A percentile compares a stretch with the other conserved stretches of the same genome.
These are phyloP conservation scores for Cynaeus angustus DNA, from an alignment of 2,888 invertebrate genomes.

Conservation along the genomic window DNA sequence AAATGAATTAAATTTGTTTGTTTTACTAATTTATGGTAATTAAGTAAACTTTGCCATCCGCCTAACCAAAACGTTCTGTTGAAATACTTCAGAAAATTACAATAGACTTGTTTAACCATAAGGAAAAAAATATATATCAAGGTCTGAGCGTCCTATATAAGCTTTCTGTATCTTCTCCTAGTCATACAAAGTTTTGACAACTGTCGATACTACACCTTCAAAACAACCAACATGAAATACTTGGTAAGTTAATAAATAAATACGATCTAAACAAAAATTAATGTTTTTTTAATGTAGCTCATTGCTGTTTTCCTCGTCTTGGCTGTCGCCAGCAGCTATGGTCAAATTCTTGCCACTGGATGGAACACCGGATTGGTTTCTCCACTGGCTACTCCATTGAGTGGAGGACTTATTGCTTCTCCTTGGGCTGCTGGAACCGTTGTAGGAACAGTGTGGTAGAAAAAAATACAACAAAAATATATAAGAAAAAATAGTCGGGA, in stretches of 20 bases:
- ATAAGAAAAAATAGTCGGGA: too few species aligned
- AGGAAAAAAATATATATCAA: conserved; percentile 19
- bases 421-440: conserved; percentile 1
- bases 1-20: not conserved
- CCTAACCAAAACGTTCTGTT: conserved; percentile 5
- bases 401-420: conserved; percentile 20
- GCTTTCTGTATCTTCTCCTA: not conserved
- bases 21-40: conserved; percentile 7
- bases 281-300: not conserved
- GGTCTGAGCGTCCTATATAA: conserved; percentile 24
- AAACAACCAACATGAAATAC: conserved; percentile 2
- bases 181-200: conserved; percentile 3
- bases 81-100: conserved; percentile 17
- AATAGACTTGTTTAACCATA: not conserved
- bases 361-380: conserved; percentile 15
- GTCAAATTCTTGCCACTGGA: conserved; percentile 6
- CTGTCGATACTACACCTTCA: not conserved
- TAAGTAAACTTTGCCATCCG: conserved; percentile 1
- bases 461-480: not conserved
- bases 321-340: conserved; percentile 8
- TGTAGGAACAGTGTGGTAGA: not conserved
- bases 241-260: conserved; percentile 5
- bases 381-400: conserved; percentile 15
- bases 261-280: not conserved
- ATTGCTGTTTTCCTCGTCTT: conserved; percentile 17